Evolutionary conservation across 2,797 vertebrate genomes (phyloP).

Genomic region (Poecile montanus): DNA sequence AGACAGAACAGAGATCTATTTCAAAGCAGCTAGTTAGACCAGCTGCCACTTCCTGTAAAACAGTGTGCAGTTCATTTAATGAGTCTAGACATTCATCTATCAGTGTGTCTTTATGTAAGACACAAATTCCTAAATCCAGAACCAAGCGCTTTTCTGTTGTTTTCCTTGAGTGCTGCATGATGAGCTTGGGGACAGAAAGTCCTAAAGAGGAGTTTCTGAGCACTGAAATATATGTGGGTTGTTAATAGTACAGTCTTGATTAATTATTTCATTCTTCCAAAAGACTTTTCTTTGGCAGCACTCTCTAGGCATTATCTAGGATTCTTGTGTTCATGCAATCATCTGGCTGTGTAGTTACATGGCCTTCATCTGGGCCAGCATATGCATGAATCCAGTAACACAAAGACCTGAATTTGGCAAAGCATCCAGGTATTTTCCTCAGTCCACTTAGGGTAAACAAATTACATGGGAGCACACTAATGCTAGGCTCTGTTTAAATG

Average conservation of each 20-base stretch:
- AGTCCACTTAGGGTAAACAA: neutral
- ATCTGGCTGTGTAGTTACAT: neutral
- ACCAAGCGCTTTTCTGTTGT: neutral
- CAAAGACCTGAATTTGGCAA: neutral
- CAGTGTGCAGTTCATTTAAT: conserved; percentile 12
- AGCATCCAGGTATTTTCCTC: neutral
- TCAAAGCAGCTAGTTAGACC: conserved; percentile 24
- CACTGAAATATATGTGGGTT: neutral
- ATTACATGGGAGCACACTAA: accelerated
- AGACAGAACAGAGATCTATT: conserved; percentile 24
- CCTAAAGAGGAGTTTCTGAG: neutral
- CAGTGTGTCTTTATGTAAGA: conserved; percentile 5
- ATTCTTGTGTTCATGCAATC: neutral
- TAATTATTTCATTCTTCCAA: conserved; percentile 13
- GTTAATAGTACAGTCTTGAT: neutral
- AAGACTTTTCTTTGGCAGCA: conserved; percentile 10
- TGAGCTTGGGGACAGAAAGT: conserved; percentile 11
- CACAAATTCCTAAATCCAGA: conserved; percentile 1
- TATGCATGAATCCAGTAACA: neutral
- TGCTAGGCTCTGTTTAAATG: neutral
- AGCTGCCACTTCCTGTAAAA: conserved; percentile 28
- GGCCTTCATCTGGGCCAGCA: neutral
- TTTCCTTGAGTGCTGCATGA: conserved; percentile 22
- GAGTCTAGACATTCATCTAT: conserved; percentile 20
- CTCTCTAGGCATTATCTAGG: neutral